Conservation (phyloP, 64 coral and sea anemone species). For the Actinia equina region DNA sequence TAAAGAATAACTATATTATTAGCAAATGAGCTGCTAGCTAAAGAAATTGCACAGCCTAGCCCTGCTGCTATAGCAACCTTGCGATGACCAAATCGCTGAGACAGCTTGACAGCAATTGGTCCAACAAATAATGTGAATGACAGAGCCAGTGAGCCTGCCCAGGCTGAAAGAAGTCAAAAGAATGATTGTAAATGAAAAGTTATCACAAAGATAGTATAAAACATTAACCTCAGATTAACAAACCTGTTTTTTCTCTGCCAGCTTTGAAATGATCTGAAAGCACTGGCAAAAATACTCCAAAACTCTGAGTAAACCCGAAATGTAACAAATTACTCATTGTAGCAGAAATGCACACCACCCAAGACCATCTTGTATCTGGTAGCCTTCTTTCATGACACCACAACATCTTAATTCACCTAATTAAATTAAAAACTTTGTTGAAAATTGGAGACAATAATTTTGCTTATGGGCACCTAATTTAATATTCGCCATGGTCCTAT, state of each 20-base stretch:
- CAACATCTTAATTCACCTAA: too few species aligned
- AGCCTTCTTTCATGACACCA: too few species aligned
- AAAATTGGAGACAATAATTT: too few species aligned
- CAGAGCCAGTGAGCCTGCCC: conserved; percentile 24
- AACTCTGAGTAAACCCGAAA: conserved; percentile 26
- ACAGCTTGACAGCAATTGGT: neutral
- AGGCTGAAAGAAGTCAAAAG: conserved; percentile 31
- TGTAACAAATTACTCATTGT: neutral
- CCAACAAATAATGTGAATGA: conserved; percentile 5
- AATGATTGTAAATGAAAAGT: too few species aligned
- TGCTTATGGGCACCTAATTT: too few species aligned
- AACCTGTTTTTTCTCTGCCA: conserved; percentile 27
- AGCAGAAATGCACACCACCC: conserved; percentile 31
- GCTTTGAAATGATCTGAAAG: conserved; percentile 33
- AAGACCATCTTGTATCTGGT: conserved; percentile 29
- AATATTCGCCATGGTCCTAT: too few species aligned
- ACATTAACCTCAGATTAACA: too few species aligned
- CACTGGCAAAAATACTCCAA: conserved; percentile 44
- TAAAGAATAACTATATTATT: conserved; percentile 9
- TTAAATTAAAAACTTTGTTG: too few species aligned
- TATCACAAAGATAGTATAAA: too few species aligned
- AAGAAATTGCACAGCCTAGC: neutral
- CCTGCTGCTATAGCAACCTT: conserved; percentile 15
- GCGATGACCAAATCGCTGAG: conserved; percentile 34
- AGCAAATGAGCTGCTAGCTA: conserved; percentile 29